A percentile compares a stretch with the other conserved stretches of the same genome.
Evolutionary conservation across 2,113 vertebrate genomes (phyloP).

Genomic region (Mesitornis unicolor): DNA sequence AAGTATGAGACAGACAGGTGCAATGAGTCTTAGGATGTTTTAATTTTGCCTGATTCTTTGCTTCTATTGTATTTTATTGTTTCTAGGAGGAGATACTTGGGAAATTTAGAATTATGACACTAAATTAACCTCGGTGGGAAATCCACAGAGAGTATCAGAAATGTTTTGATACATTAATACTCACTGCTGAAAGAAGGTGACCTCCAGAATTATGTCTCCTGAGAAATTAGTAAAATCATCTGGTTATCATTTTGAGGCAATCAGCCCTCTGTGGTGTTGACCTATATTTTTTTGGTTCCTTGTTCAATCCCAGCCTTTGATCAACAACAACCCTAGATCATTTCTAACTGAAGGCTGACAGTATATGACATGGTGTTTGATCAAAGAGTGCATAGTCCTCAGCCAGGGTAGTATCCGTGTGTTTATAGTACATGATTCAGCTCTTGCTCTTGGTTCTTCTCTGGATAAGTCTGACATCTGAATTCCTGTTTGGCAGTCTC

Average conservation of each 20-base stretch:
- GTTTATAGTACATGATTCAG: background rate
- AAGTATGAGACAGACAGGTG: conserved; percentile 3
- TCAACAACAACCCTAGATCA: background rate
- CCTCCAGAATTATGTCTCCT: background rate
- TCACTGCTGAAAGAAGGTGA: background rate
- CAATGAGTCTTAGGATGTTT: conserved; percentile 15
- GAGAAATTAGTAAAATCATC: conserved; percentile 15
- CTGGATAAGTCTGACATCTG: background rate
- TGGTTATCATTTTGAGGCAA: background rate
- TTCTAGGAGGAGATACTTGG: background rate
- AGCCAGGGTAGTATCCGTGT: background rate
- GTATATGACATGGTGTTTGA: background rate
- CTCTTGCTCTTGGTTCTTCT: background rate
- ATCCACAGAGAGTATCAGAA: background rate
- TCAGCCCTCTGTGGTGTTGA: background rate
- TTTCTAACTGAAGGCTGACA: background rate
- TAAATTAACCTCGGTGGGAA: background rate
- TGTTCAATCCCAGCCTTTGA: background rate
- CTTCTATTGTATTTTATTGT: background rate
- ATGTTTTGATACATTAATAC: background rate
- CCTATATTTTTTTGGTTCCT: background rate
- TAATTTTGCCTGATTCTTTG: background rate
- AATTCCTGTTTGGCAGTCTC: background rate
- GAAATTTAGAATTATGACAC: background rate
- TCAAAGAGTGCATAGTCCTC: background rate